These are phyloP conservation scores for Danionella dracula DNA, from an alignment of 2,797 vertebrate genomes.

Conservation along the genomic window DNA sequence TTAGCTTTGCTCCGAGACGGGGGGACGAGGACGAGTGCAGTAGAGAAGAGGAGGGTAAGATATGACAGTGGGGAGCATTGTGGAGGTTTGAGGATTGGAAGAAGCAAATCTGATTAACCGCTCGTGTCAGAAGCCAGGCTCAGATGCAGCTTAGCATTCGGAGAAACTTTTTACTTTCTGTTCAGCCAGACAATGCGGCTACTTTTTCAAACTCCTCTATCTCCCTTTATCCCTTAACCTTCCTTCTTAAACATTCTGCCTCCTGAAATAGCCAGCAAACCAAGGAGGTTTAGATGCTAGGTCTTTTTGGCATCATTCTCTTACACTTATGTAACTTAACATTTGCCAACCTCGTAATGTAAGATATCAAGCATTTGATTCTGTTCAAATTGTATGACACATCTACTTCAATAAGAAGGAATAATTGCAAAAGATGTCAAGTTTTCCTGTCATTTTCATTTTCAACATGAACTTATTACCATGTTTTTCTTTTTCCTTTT, in stretches of 20 bases:
- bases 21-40: conserved; percentile 33
- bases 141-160: conserved; percentile 96
- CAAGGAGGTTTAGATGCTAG: no score
- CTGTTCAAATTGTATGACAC: no score
- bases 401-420: no score
- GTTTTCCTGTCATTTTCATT: no score
- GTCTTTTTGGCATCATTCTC: no score
- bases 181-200: conserved; percentile 81
- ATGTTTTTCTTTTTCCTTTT: no score
- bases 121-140: conserved; percentile 98
- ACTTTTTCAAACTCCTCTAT: conserved; percentile 65
- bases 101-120: conserved; percentile 99
- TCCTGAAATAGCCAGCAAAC: neutral
- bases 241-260: neutral
- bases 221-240: conserved; percentile 7
- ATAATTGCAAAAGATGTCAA: no score
- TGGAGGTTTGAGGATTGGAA: conserved; percentile 88
- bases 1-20: conserved; percentile 88
- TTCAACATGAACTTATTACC: no score
- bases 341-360: no score
- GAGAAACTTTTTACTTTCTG: conserved; percentile 87
- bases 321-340: no score
- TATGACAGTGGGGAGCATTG: conserved; percentile 93
- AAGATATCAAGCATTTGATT: no score
- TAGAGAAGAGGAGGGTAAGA: conserved; percentile 49